Percentiles rank a stretch among this genome's conserved stretches.
Conservation (phyloP, 2,113 vertebrate species). For the Ahaetulla prasina region DNA sequence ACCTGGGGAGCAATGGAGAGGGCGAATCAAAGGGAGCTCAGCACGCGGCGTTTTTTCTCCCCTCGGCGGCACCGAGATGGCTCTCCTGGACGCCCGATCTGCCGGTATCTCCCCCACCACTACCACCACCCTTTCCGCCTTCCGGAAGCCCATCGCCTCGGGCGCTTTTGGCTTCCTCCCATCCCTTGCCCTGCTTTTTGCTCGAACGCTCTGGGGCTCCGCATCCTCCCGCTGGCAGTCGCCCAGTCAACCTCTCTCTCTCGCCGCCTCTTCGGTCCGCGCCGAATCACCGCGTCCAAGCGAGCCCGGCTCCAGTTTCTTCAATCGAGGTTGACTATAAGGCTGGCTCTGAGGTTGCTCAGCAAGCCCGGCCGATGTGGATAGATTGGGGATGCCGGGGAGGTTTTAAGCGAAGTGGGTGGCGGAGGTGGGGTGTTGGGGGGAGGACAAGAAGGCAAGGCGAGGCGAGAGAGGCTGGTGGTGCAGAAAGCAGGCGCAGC, state of each 20-base stretch:
- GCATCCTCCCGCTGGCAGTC: slow-evolving; percentile 61
- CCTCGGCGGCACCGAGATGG: background rate
- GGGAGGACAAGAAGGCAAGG: slow-evolving; percentile 5
- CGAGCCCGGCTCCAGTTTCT: slow-evolving; percentile 1
- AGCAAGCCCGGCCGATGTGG: slow-evolving; percentile 13
- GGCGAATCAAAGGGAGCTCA: background rate
- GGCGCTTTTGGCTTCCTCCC: slow-evolving; percentile 32
- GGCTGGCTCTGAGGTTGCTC: slow-evolving; percentile 41
- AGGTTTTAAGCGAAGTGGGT: slow-evolving; percentile 31
- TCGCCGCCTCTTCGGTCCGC: slow-evolving; percentile 45
- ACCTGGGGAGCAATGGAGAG: background rate
- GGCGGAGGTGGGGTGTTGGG: slow-evolving; percentile 34
- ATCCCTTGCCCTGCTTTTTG: slow-evolving; percentile 33
- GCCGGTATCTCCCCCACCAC: slow-evolving; percentile 4
- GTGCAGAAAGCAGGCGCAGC: slow-evolving; percentile 59
- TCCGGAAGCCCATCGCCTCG: slow-evolving; percentile 42
- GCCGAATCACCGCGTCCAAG: slow-evolving; percentile 48
- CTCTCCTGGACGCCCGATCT: background rate
- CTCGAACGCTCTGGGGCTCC: slow-evolving; percentile 43
- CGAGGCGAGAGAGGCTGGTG: slow-evolving; percentile 18
- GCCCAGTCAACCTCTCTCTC: slow-evolving; percentile 51
- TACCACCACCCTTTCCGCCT: background rate
- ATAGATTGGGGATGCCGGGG: background rate
- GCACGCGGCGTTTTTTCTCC: background rate
- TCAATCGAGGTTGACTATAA: slow-evolving; percentile 19